Conservation (phyloP, 1,140 invertebrate species). For the Chelonus insularis region DNA sequence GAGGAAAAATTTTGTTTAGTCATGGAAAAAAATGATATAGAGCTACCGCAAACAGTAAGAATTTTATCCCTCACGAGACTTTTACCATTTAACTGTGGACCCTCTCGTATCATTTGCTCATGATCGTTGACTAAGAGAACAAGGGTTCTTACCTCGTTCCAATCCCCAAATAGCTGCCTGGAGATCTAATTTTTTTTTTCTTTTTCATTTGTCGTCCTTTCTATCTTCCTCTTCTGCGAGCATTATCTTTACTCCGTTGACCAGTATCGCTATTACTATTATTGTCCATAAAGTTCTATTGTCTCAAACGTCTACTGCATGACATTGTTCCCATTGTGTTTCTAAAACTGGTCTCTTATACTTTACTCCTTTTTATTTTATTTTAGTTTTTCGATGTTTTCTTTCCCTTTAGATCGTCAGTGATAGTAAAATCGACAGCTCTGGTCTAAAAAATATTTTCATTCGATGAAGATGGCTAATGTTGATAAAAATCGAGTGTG, state of each 20-base stretch:
- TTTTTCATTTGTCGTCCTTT: not conserved
- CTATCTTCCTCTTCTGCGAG: not conserved
- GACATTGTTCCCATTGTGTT: conserved; percentile 15
- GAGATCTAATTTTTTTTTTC: conserved; percentile 6
- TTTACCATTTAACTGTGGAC: conserved; percentile 7
- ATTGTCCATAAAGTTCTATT: conserved; percentile 22
- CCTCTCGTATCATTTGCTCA: conserved; percentile 19
- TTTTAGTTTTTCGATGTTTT: not conserved
- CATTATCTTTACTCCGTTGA: conserved; percentile 17
- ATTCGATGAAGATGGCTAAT: too few species aligned
- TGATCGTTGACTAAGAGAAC: conserved; percentile 17
- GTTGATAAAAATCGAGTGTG: too few species aligned
- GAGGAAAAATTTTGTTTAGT: conserved; percentile 1
- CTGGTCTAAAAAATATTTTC: too few species aligned
- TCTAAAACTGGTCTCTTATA: conserved; percentile 6
- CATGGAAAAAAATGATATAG: not conserved
- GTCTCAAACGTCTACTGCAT: conserved; percentile 11
- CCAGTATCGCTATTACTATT: conserved; percentile 19
- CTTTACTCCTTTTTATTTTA: conserved; percentile 6
- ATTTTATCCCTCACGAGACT: not conserved
- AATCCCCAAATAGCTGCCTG: not conserved
- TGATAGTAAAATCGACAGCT: too few species aligned
- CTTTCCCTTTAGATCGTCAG: too few species aligned
- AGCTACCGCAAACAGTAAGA: not conserved
- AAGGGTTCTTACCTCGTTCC: conserved; percentile 8